phyloP scores from a whole-genome alignment of 2,888 invertebrate genomes.

The Clunio marinus region DNA sequence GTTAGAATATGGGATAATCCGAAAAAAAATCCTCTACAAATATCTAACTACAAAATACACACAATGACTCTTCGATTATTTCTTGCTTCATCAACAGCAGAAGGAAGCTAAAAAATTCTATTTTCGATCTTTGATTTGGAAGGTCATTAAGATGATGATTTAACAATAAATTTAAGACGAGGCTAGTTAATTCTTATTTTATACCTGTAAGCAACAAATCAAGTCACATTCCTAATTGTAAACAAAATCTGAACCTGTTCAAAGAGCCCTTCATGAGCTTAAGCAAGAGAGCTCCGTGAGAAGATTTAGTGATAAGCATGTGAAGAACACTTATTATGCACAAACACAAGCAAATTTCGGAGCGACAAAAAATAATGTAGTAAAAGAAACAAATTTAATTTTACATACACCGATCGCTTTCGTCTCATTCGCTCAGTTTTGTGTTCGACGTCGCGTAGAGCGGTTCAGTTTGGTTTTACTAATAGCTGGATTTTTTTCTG shows the following conservation, averaged over 20 bases:
- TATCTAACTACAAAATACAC: neutral
- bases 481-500: slow-evolving; percentile 10
- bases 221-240: neutral
- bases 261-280: no score
- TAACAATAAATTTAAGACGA: no score
- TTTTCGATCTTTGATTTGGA: no score
- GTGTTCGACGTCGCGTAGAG: slow-evolving; percentile 9
- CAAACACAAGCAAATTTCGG: neutral
- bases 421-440: slow-evolving; percentile 26
- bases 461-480: slow-evolving; percentile 10
- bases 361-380: neutral
- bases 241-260: neutral
- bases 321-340: neutral
- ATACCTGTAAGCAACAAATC: neutral
- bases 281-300: neutral
- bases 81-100: no score
- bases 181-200: no score
- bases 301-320: neutral
- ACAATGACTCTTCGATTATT: neutral
- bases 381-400: neutral
- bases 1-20: no score
- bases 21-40: no score
- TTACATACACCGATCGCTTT: slow-evolving; percentile 16
- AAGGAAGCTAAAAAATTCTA: no score
- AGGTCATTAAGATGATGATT: no score